A percentile compares a stretch with the other conserved stretches of the same genome.
phyloP scores from a whole-genome alignment of 2,797 vertebrate genomes.

The Ctenopoma multispine region DNA sequence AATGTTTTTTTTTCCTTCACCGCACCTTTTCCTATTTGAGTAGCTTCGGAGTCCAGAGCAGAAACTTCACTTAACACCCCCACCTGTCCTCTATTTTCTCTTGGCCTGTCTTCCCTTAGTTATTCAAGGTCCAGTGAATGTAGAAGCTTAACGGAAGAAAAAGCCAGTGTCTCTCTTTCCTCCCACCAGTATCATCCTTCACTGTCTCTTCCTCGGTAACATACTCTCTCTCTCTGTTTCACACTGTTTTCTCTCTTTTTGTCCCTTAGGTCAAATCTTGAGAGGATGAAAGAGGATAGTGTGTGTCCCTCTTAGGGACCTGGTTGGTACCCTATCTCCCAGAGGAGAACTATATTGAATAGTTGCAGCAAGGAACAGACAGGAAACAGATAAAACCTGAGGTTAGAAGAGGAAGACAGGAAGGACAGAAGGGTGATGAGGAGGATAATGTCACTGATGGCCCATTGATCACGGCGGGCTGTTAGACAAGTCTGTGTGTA shows the following conservation, averaged over 20 bases:
- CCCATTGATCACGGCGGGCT: conserved; percentile 49
- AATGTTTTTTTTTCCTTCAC: neutral
- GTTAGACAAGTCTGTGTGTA: conserved; percentile 15
- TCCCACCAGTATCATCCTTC: conserved; percentile 43
- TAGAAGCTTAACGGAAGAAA: conserved; percentile 41
- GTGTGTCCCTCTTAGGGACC: conserved; percentile 31
- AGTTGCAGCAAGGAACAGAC: conserved; percentile 50
- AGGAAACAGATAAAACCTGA: conserved; percentile 69
- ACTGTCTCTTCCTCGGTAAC: conserved; percentile 37
- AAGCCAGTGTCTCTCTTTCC: conserved; percentile 43
- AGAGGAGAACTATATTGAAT: conserved; percentile 65
- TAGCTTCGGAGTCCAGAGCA: conserved; percentile 25
- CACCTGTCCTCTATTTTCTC: conserved; percentile 40
- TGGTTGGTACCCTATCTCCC: conserved; percentile 37
- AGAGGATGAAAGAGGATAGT: conserved; percentile 53
- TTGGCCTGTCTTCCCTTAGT: conserved; percentile 28
- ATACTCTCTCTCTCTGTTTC: conserved; percentile 25
- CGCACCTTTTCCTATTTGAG: conserved; percentile 24
- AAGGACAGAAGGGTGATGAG: conserved; percentile 61
- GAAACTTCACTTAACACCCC: conserved; percentile 43
- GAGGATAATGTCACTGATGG: conserved; percentile 60
- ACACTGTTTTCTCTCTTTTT: conserved; percentile 22
- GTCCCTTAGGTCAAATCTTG: conserved; percentile 51
- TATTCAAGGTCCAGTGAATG: conserved; percentile 54
- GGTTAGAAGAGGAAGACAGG: conserved; percentile 47